Base-by-base conservation (phyloP, 2,888 invertebrate species). In the Synanthedon tipuliformis region DNA sequence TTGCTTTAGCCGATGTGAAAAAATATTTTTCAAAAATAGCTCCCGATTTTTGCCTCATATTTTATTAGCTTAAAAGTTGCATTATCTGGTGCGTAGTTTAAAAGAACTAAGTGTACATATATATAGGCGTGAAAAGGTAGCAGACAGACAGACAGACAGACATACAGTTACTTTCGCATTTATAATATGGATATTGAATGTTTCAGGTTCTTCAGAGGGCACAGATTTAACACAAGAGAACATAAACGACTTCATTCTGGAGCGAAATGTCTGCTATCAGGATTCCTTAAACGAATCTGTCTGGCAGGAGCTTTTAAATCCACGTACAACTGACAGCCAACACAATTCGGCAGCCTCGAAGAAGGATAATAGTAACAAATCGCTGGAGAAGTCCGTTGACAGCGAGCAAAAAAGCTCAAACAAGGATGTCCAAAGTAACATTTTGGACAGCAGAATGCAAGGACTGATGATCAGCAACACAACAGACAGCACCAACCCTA, bases 221-320 rank as follows among this genome's bases (percentile, higher is more conserved):
- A 80, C 77, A 23, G 80, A 84, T 8, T 81, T 80, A 0, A 75
- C 77, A 56, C 81, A 79, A 53, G 88, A 86, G n/a, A 73, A 81
- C 55, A 72, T 78, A 57, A 86, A 84, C 61, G 88, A 88, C 53
- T 88, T 83, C 56, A 79, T 88, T 10, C 60, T 88, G 0, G 88
- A 88, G 67, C 60, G 88, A 3, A 88, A 88, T 55, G 79, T 88
- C 0, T 88, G 88, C 59, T 88, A 83, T 59, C 88, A 88, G 63
- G 88, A 88, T 51, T 88, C 88, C 0, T 61, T 88, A 18, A 81
- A 86, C 0, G 88, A 88, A 51, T 88, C 88, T 0, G 59, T 81
- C 0, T 79, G 81, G 41, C 88, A 88, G 55, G 88, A 88, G 40
- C 60, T 86, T 0, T 61, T 85, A 0, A 83, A 80, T 57, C 62